Base-by-base conservation (phyloP, 2,113 vertebrate genomes). In the Fregetta grallaria region DNA sequence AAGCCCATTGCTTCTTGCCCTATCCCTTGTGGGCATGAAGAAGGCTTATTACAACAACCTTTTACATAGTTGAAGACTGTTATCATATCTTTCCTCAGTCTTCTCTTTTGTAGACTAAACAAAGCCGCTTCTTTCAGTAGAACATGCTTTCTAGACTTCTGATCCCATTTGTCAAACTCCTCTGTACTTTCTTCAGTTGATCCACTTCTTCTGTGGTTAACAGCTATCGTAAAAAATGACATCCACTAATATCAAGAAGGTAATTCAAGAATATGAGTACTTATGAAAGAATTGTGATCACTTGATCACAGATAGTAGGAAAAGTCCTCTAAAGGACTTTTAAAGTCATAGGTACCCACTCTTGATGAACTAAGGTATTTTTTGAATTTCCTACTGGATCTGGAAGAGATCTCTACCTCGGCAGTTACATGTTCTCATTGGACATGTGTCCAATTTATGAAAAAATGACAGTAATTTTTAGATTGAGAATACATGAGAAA, bases 91-190 rank as follows among this genome's bases (percentile, higher is more conserved):
- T 88, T 80, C 56, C 22, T 70, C 53, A 59, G 90, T 88, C 90
- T 92, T 86, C 78, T 94, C 56, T 59, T 45, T 71, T 92, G 93
- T 58, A 97, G 96, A 96, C 96, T 95, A 96, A 97, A 96, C 92
- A 96, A 96, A 83, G n/a, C 3, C 74, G 74, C 38, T 93, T 78
- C 36, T 82, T 92, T 86, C 42, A 77, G 63, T 66, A 62, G 91
- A 84, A 36, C 8, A 42, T 55, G 17, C 30, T 86, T 90, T 66
- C 30, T 92, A 73, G 74, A 66, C 25, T 92, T 86, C 55, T 96
- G 49, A 93, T 92, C 23, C 67, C 1, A 1, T 53, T 86, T 79
- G 17, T 82, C 79, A 61, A 81, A 63, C 21, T 81, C 6, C 36
- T 90, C 36, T 78, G 1, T 68, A n/a, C 13, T 81, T 92, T 91